Conservation (phyloP, 2,888 invertebrate genomes). For the Chironomus tentans region DNA sequence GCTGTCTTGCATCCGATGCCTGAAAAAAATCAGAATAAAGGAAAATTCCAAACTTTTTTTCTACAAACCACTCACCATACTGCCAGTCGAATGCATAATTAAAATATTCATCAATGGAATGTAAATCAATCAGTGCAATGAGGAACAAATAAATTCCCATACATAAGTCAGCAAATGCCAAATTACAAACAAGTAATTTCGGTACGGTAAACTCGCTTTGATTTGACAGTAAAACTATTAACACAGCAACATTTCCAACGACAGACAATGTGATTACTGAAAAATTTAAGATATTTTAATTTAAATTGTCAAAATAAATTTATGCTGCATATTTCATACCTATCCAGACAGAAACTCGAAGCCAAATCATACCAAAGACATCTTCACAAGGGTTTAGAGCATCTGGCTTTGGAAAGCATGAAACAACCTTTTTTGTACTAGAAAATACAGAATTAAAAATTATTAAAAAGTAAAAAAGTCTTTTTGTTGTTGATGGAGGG, state of each 20-base stretch:
- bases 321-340: too few relatives aligned
- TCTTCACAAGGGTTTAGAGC: slow-evolving; percentile 84
- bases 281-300: background rate
- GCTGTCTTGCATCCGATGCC: slow-evolving; percentile 75
- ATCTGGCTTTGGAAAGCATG: slow-evolving; percentile 65
- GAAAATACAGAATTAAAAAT: slow-evolving; percentile 34
- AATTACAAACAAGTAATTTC: slow-evolving; percentile 67
- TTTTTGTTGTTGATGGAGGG: too few relatives aligned
- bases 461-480: too few relatives aligned
- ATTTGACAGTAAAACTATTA: slow-evolving; percentile 63
- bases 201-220: slow-evolving; percentile 51
- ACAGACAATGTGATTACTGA: slow-evolving; percentile 67
- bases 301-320: too few relatives aligned
- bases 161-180: slow-evolving; percentile 81
- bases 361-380: slow-evolving; percentile 77
- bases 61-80: slow-evolving; percentile 45
- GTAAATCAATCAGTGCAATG: slow-evolving; percentile 73
- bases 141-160: slow-evolving; percentile 77
- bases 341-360: slow-evolving; percentile 76
- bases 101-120: slow-evolving; percentile 78
- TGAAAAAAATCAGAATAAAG: slow-evolving; percentile 30
- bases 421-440: slow-evolving; percentile 44
- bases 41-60: too few relatives aligned
- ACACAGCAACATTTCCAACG: slow-evolving; percentile 73
- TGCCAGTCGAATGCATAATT: slow-evolving; percentile 89